These are phyloP conservation scores for Xylota sylvarum DNA, from an alignment of 2,888 invertebrate genomes.

Conservation along the genomic window DNA sequence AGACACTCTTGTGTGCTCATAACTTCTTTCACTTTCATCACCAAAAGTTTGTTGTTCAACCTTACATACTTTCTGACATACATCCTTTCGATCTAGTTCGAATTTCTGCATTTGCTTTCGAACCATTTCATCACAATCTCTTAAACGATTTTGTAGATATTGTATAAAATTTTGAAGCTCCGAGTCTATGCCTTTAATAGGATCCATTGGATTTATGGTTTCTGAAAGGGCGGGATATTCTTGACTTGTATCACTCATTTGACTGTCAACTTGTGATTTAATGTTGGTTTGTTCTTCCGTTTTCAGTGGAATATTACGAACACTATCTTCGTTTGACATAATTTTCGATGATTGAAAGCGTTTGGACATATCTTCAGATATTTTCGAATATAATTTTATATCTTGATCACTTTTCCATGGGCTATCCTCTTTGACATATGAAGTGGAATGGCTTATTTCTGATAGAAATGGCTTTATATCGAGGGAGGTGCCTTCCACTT, in stretches of 20 bases:
- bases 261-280: not conserved
- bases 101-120: not conserved
- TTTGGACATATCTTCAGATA: not conserved
- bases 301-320: not conserved
- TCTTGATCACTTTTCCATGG: not conserved
- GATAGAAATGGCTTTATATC: not conserved
- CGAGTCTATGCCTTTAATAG: not conserved
- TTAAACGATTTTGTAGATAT: conserved; percentile 31
- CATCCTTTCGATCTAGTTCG: not conserved
- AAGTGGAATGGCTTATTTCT: not conserved
- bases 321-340: not conserved
- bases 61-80: not conserved
- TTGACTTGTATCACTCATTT: not conserved
- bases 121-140: conserved; percentile 42
- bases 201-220: not conserved
- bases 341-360: not conserved
- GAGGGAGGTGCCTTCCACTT: not conserved
- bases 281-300: not conserved
- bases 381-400: not conserved
- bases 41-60: not conserved
- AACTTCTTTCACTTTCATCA: not conserved
- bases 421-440: not conserved
- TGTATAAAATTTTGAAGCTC: conserved; percentile 21
- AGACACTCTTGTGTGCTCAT: not conserved
- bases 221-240: not conserved